Percentiles rank a stretch among this genome's conserved stretches.
Evolutionary conservation across 2,797 vertebrate genomes (phyloP).

Genomic region (Chaunax sp.): DNA sequence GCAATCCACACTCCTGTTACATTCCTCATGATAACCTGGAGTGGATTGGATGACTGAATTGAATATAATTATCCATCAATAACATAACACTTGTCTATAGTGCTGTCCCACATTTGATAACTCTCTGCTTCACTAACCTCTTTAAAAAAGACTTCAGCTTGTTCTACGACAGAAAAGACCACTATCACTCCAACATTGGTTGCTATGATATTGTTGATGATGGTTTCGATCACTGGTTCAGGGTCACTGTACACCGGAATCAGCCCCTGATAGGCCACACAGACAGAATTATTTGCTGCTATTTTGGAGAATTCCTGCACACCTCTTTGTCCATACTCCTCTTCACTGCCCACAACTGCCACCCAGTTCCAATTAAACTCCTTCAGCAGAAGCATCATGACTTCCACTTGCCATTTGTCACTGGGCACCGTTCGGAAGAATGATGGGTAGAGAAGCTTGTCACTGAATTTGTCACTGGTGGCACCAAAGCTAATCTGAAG

Average conservation of each 20-base stretch:
- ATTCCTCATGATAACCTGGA: slow-evolving; percentile 80
- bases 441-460: slow-evolving; percentile 84
- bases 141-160: slow-evolving; percentile 75
- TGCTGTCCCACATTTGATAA: not conserved
- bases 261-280: slow-evolving; percentile 88
- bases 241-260: slow-evolving; percentile 81
- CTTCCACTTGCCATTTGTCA: slow-evolving; percentile 84
- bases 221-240: slow-evolving; percentile 16
- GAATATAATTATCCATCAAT: not conserved
- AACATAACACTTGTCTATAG: not conserved
- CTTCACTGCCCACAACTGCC: slow-evolving; percentile 86
- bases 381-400: slow-evolving; percentile 80
- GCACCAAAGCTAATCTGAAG: slow-evolving; percentile 89
- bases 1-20: slow-evolving; percentile 89
- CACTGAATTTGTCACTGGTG: slow-evolving; percentile 87
- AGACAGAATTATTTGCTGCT: slow-evolving; percentile 76
- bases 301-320: slow-evolving; percentile 75
- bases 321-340: slow-evolving; percentile 88
- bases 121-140: slow-evolving; percentile 68
- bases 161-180: slow-evolving; percentile 76
- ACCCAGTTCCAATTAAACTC: slow-evolving; percentile 92
- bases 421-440: slow-evolving; percentile 91
- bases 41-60: slow-evolving; percentile 13
- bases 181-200: slow-evolving; percentile 83
- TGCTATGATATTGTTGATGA: slow-evolving; percentile 73